Conservation (phyloP, 2,888 invertebrate genomes). For the Andrena trimmerana region DNA sequence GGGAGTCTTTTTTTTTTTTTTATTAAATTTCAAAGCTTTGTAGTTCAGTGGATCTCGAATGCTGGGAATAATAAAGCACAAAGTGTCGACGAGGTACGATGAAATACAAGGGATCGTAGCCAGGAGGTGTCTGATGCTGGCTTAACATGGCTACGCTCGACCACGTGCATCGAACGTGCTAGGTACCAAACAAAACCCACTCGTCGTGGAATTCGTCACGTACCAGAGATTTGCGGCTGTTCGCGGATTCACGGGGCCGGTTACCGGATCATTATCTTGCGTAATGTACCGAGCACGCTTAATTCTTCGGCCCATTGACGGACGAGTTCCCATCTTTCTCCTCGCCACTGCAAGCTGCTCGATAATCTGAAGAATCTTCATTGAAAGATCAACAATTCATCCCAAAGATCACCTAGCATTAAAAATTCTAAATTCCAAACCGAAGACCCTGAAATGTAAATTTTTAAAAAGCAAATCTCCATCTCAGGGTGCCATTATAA, state of each 20-base stretch:
- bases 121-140: slow-evolving; percentile 63
- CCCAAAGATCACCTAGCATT: no score
- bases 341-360: background rate
- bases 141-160: slow-evolving; percentile 62
- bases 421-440: no score
- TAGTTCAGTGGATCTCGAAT: background rate
- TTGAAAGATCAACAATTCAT: background rate
- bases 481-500: no score
- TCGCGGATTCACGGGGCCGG: slow-evolving; percentile 76
- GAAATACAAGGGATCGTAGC: slow-evolving; percentile 33
- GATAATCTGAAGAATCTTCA: background rate
- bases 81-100: background rate
- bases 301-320: slow-evolving; percentile 16
- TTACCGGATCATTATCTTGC: slow-evolving; percentile 73
- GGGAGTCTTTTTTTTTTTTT: no score
- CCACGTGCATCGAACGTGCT: slow-evolving; percentile 72
- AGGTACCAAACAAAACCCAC: slow-evolving; percentile 76
- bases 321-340: slow-evolving; percentile 8
- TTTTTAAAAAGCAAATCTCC: no score
- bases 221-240: slow-evolving; percentile 83
- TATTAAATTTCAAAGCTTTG: background rate
- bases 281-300: slow-evolving; percentile 39
- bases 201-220: slow-evolving; percentile 82
- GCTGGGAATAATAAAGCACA: background rate
- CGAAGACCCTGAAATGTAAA: no score